Base-by-base conservation (phyloP, 2,888 invertebrate genomes). In the Kuschelorhynchus macadamiae region DNA sequence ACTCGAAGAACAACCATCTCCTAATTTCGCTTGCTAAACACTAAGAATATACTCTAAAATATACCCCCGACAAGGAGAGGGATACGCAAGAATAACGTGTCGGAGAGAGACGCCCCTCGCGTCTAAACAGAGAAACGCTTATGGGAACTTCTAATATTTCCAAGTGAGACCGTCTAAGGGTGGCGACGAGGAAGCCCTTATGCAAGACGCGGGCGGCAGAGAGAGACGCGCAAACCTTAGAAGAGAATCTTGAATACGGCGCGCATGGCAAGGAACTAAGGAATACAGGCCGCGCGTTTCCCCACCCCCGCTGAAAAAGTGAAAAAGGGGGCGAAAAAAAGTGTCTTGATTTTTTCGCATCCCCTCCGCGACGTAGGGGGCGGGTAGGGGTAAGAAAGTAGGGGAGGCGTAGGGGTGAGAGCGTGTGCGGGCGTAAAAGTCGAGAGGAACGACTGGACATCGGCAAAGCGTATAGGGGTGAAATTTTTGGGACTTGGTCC, bases 1-100 rank as follows among this genome's bases (percentile, higher is more conserved):
- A 82, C 81, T 77, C 78, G 81, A 82, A 82, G 83, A 82, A 82
- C 83, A 81, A 81, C 82, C 80, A 82, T 81, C 83, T 82, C 82
- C 83, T 81, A 79, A 82, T 81, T 70, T 81, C 79, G 82, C 81
- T 82, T 82, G 83, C 82, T 82, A 81, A 79, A 79, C 79, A 84
- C 83, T 83, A 83, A 83, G 82, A 83, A 83, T 79, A 78, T 79
- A 80, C 80, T 59, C 80, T 77, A 79, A 76, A 79, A 78, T 76
- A 75, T 75, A 72, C 70, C 62, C 63, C 67, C 71, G 74, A 82
- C 70, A 71, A 72, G 71, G 78, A 78, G 65, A 66, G 66, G 62
- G 66, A 78, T 80, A 82, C 77, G 73, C 79, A 80, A 81, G 82
- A 70, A 73, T 75, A 76, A 78, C 75, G 79, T 21, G 72, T 60